Evolutionary conservation across 2,113 vertebrate species (phyloP).

Genomic region (Tragelaphus imberbis): DNA sequence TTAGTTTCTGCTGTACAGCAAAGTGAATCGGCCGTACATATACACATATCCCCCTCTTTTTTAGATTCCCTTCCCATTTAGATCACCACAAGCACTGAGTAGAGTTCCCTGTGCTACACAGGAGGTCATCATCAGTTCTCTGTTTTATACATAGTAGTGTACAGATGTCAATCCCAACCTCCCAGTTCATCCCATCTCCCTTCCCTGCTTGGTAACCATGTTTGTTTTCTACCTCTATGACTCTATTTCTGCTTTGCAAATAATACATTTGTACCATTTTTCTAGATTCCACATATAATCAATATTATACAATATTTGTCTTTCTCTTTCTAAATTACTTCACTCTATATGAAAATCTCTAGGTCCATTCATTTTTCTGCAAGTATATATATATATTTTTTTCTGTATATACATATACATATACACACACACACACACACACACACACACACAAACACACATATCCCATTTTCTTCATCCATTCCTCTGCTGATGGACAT

Average conservation of each 20-base stretch:
- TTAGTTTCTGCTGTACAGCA: background rate
- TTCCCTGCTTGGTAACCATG: background rate
- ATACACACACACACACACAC: fast-evolving
- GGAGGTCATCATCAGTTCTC: background rate
- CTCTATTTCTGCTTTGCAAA: background rate
- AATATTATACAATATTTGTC: background rate
- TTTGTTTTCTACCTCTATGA: background rate
- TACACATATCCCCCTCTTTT: background rate
- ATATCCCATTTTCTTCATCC: background rate
- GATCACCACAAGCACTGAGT: background rate
- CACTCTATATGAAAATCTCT: background rate
- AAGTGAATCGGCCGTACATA: background rate
- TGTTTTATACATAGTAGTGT: background rate
- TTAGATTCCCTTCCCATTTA: background rate
- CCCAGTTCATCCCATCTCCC: background rate
- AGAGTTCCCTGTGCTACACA: background rate
- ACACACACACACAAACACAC: too few relatives aligned
- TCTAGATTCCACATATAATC: background rate
- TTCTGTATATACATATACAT: background rate
- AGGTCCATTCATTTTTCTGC: background rate
- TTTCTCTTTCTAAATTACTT: background rate
- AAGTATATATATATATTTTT: background rate
- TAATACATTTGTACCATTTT: background rate
- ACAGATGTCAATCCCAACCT: background rate
- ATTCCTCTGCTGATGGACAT: background rate